Base-by-base conservation (phyloP, 2,888 invertebrate species). In the Himalopsyche tibetana region DNA sequence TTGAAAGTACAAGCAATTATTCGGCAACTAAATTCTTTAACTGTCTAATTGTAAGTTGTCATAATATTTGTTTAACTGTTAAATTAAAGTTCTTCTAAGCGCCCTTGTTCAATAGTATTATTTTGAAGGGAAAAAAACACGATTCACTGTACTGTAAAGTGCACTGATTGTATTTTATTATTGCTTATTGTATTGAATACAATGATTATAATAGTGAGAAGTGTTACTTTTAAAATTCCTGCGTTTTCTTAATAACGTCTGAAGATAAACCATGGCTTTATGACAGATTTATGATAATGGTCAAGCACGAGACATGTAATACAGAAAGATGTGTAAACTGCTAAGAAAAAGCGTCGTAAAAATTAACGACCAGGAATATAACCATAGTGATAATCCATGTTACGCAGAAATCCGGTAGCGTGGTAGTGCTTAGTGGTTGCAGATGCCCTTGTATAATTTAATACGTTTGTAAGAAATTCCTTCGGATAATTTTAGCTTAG, bases 241-340 rank as follows among this genome's bases (percentile, higher is more conserved):
- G 15, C 28, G 19, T 36, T 5, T 36, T 36, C 2, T 12, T 19
- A 74, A n/a, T 36, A n/a, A n/a, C 74, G 1, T 38, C 4, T n/a
- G 28, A 15, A 28, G 28, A 74, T 74, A 74, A 28, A 38, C 74
- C 74, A 74, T 38, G 28, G n/a, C 38, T n/a, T 80, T 42, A 42
- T 80, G 80, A 80, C 80, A 40, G 80, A 38, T 80, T 80, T 80
- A 80, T 36, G 80, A 19, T 63, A 63, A 63, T 63, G 56, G 19
- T 19, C 56, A 63, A 63, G 19, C 56, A n/a, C n/a, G n/a, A n/a
- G 19, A n/a, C 19, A 19, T 19, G 6, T 63, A 28, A 28, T 63
- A 28, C 19, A 63, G 56, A 63, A 19, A 19, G n/a, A 5, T n/a
- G 9, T 28, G 56, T 63, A 6, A 28, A 28, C 19, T 63, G 56